Conservation (phyloP, 2,888 invertebrate genomes). For the Autographa pulchrina region DNA sequence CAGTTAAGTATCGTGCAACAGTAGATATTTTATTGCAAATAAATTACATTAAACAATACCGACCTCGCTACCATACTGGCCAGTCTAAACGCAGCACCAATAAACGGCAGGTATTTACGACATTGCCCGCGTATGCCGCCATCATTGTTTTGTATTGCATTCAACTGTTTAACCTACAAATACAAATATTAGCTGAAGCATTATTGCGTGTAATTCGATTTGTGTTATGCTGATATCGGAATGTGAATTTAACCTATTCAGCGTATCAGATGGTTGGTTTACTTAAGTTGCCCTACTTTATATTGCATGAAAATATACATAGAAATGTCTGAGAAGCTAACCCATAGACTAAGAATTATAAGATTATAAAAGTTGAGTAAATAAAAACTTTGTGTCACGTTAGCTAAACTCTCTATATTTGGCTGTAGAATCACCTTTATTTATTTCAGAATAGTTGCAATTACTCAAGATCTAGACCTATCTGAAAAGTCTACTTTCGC, state of each 20-base stretch:
- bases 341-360: background rate
- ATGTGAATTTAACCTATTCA: constrained; percentile 24
- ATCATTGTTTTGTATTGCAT: constrained; percentile 71
- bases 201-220: constrained; percentile 54
- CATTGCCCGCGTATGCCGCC: constrained; percentile 63
- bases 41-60: no score
- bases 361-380: background rate
- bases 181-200: constrained; percentile 56
- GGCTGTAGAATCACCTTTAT: no score
- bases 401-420: no score
- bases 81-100: constrained; percentile 59
- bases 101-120: constrained; percentile 78
- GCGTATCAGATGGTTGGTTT: constrained; percentile 20
- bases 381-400: background rate
- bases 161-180: constrained; percentile 66
- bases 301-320: background rate
- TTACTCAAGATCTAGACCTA: no score
- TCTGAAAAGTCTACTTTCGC: background rate
- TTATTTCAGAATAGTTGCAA: no score
- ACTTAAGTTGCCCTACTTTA: constrained; percentile 8
- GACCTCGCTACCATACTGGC: constrained; percentile 41
- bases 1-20: no score
- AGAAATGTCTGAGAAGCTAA: background rate
- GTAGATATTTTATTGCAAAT: no score
- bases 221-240: constrained; percentile 39